These are phyloP conservation scores for Zeus faber DNA, from an alignment of 2,113 vertebrate genomes.

Conservation along the genomic window DNA sequence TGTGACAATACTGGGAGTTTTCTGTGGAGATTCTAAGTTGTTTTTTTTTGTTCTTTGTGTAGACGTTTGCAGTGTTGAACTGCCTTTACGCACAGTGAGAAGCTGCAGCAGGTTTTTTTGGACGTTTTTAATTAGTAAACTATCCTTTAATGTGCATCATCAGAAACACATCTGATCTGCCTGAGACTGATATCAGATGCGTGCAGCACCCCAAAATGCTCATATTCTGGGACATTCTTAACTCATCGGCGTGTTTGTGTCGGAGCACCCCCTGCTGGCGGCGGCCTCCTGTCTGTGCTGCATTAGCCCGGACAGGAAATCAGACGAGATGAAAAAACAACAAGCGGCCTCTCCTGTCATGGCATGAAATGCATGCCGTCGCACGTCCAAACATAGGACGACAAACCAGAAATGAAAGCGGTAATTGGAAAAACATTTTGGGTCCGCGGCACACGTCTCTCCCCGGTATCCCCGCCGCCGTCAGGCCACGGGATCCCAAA, in stretches of 20 bases:
- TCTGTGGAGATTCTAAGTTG: too few species aligned
- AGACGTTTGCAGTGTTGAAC: too few species aligned
- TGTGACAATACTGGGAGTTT: too few species aligned
- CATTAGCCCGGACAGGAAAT: slow-evolving; percentile 49
- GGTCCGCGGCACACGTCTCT: slow-evolving; percentile 50
- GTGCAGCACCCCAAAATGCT: not conserved
- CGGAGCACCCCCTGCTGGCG: slow-evolving; percentile 41
- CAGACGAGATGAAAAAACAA: slow-evolving; percentile 57
- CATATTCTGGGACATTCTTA: too few species aligned
- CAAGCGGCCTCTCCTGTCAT: slow-evolving; percentile 52
- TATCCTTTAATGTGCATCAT: too few species aligned
- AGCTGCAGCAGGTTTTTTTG: too few species aligned
- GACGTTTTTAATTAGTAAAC: too few species aligned
- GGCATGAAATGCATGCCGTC: slow-evolving; percentile 65
- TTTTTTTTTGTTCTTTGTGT: too few species aligned
- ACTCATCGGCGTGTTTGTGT: slow-evolving; percentile 30
- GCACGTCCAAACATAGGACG: slow-evolving; percentile 54
- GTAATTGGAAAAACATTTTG: slow-evolving; percentile 77
- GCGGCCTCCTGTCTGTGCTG: slow-evolving; percentile 31
- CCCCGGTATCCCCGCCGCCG: slow-evolving; percentile 63
- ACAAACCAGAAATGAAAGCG: slow-evolving; percentile 70
- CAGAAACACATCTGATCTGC: not conserved
- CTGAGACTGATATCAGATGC: slow-evolving; percentile 7
- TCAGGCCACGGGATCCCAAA: slow-evolving; percentile 62
- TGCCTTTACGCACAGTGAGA: too few species aligned